These are phyloP conservation scores for Drosophila ochracea DNA, from an alignment of 2,888 invertebrate genomes.

Conservation along the genomic window DNA sequence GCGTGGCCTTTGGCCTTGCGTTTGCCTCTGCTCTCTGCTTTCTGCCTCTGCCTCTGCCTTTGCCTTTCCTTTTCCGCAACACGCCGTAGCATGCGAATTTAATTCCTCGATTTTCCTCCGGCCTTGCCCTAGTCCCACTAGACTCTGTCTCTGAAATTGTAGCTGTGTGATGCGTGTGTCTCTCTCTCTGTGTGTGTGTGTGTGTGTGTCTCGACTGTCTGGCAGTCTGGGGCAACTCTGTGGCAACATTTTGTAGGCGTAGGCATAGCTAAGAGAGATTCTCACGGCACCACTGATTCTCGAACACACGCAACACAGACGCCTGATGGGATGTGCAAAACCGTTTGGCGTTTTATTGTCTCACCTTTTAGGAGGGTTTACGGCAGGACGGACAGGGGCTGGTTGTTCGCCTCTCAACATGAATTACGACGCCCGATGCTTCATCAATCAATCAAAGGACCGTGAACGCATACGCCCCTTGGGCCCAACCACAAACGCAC, in stretches of 20 bases:
- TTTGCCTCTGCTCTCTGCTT: constrained; percentile 44
- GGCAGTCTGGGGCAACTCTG: constrained; percentile 26
- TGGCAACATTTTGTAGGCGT: constrained; percentile 20
- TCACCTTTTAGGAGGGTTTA: constrained; percentile 52
- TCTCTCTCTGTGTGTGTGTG: constrained; percentile 4
- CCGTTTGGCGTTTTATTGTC: constrained; percentile 62
- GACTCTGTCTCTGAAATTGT: constrained; percentile 42
- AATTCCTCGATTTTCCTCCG: constrained; percentile 73
- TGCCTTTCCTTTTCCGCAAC: constrained; percentile 33
- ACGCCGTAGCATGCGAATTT: constrained; percentile 70
- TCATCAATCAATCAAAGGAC: constrained; percentile 73
- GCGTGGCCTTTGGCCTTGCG: constrained; percentile 68
- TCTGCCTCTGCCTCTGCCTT: not conserved
- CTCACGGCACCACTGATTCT: constrained; percentile 20
- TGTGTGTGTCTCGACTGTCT: constrained; percentile 24
- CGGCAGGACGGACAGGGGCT: constrained; percentile 25
- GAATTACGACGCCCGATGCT: constrained; percentile 74
- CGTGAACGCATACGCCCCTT: constrained; percentile 64
- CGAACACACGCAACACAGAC: constrained; percentile 24
- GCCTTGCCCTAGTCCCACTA: constrained; percentile 83
- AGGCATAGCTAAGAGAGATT: constrained; percentile 34
- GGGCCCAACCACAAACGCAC: constrained; percentile 54
- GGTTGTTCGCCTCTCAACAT: constrained; percentile 74
- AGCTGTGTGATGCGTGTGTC: constrained; percentile 5
- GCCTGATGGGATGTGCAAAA: constrained; percentile 36